Base-by-base conservation (phyloP, 2,113 vertebrate species). In the Paraplagusia blochii region DNA sequence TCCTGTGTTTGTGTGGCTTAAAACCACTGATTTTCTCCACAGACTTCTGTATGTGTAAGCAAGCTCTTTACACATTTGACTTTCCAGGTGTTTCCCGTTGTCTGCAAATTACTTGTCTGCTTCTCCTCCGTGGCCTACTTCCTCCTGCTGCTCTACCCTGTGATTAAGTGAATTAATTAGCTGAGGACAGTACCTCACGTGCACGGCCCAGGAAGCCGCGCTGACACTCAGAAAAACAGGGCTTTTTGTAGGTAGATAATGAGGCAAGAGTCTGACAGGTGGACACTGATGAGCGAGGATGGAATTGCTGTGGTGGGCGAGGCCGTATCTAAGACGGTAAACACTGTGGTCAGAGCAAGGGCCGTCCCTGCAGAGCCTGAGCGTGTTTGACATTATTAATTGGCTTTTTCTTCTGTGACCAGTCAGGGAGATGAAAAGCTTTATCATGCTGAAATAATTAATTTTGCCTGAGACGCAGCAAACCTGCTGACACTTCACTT, bases 391-490 rank as follows among this genome's bases (percentile, higher is more conserved):
- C 95, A 96, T 98, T 95, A 95, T 97, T 98, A 98, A 98, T 98
- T 97, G 95, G 95, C 94, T 98, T 98, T 85, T 99, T 96, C 95
- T 29, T 79, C 92, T 88, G 93, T 92, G 92, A 93, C 90, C 92
- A 99, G 95, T 96, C 95, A 93, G 93, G 94, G 94, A 96, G 94
- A 97, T 97, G 95, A 97, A 98, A 98, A 98, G 95, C 95, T 96
- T 98, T 96, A 96, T 99, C 96, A 97, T 94, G 95, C 95, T 97
- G 95, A 97, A 98, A 98, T 97, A 98, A 98, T 98, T 98, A 94
- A 95, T 97, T 97, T 96, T 93, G 91, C 90, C 78, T 55, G 76
- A 73, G 34, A 73, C 74, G 62, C 68, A 69, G 86, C 76, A 91
- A 95, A 96, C 94, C 94, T 89, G 93, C 95, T 98, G 95, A 98